Evolutionary conservation across 2,113 vertebrate species (phyloP).

Genomic region (Alouatta palliata): DNA sequence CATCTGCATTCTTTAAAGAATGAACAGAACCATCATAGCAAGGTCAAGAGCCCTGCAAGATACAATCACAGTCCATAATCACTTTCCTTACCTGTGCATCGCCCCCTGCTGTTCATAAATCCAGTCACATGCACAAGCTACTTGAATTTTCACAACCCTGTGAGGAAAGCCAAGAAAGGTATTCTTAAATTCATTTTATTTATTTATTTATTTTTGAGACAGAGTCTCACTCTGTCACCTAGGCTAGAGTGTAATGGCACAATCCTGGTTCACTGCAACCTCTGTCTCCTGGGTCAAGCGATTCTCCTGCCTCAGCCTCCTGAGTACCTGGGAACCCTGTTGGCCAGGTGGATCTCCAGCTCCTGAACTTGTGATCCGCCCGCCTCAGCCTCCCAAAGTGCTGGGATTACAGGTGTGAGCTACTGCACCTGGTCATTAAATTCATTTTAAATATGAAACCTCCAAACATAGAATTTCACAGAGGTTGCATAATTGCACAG

Average conservation of each 20-base stretch:
- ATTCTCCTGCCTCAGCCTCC: too few relatives aligned
- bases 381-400: too few relatives aligned
- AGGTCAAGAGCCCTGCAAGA: fast-evolving
- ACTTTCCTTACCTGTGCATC: neutral
- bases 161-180: neutral
- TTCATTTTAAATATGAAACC: neutral
- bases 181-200: neutral
- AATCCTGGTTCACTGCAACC: too few relatives aligned
- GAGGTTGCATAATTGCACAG: neutral
- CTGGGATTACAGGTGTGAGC: too few relatives aligned
- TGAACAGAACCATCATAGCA: neutral
- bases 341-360: too few relatives aligned
- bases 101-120: neutral
- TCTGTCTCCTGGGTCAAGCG: too few relatives aligned
- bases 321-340: too few relatives aligned
- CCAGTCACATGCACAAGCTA: neutral
- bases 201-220: too few relatives aligned
- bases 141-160: neutral
- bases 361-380: too few relatives aligned
- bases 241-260: too few relatives aligned
- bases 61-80: fast-evolving
- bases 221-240: too few relatives aligned
- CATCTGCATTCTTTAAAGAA: neutral
- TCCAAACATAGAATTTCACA: neutral
- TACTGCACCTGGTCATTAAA: neutral